A percentile compares a stretch with the other conserved stretches of the same genome.
Conservation (phyloP, 2,113 vertebrate species). For the Myiagra hebetior region DNA sequence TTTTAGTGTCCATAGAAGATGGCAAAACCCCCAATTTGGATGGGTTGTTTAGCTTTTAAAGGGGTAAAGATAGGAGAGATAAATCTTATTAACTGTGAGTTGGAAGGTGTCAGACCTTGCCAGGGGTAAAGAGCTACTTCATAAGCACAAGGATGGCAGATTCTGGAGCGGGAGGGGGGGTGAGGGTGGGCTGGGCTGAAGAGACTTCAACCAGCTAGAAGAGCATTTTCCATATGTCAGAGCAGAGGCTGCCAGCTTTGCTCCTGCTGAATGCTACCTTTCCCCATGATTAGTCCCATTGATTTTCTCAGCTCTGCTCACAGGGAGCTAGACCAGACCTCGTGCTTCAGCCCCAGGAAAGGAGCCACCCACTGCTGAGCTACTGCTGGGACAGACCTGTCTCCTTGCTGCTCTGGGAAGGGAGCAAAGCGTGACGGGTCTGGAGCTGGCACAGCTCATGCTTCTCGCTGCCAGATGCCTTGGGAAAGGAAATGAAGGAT, state of each 20-base stretch:
- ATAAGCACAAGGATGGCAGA: neutral
- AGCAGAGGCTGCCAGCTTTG: slow-evolving; percentile 32
- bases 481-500: slow-evolving; percentile 54
- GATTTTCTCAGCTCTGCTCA: slow-evolving; percentile 3
- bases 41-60: neutral
- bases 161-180: neutral
- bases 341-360: neutral
- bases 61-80: neutral
- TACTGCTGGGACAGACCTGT: neutral
- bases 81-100: neutral
- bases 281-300: slow-evolving; percentile 44
- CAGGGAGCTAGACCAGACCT: neutral
- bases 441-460: slow-evolving; percentile 37
- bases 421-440: neutral
- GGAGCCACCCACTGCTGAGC: slow-evolving; percentile 29
- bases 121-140: neutral
- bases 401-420: slow-evolving; percentile 19
- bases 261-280: slow-evolving; percentile 31
- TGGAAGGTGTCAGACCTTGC: neutral
- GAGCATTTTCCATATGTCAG: slow-evolving; percentile 56
- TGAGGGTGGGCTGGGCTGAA: neutral
- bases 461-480: slow-evolving; percentile 49
- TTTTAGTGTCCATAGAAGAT: neutral
- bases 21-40: neutral
- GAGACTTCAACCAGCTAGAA: neutral